Evolutionary conservation across 92 coral and sea anemone species (phyloP), one percentile per base, ranked within the genome.

Genomic region (Actinernus sp.): DNA sequence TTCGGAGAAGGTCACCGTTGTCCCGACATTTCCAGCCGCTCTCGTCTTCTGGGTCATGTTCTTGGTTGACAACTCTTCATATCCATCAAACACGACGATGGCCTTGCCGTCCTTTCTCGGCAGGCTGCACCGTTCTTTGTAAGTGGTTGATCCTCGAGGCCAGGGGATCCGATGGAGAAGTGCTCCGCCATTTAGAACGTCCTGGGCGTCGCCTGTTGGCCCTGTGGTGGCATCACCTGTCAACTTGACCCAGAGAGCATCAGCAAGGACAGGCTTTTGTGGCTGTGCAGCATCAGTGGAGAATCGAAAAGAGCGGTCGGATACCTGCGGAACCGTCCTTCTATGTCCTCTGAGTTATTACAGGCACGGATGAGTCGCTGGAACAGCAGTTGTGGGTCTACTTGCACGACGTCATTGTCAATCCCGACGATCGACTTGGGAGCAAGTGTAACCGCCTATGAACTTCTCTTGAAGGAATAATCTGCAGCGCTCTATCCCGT

Each of bases 341-440:
- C 37, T 40, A 49, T 7, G 28, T 65, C 49, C 8, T 65, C 67
- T 2, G 74, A 46, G 28, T 17, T 55, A 31, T 12, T 65, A 26
- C 29, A 55, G 0, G 67, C 45, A 27, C 64, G 11, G 16, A 64
- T 20, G 5, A 78, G 56, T 17, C 71, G 59, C 68, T 78, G 78
- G 55, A 78, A 78, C 7, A 78, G 48, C 33, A 78, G 60, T 21
- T 67, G 71, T 13, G 78, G 69, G 31, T 52, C 66, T 26, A 67
- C 65, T 25, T 67, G 70, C 11, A 73, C 55, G 31, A 34, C 29
- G 16, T 67, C 75, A 3, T 54, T 54, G 49, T 53, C 75, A 52
- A 67, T 28, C 22, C 46, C 46, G 46, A 78, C 71, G 0, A 71
- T 26, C 32, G 87, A 71, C 53, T 26, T 64, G 12, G 58, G 27